A percentile compares a stretch with the other conserved stretches of the same genome.
These are phyloP conservation scores for Agrochola macilenta DNA, from an alignment of 2,888 invertebrate species.

Conservation along the genomic window DNA sequence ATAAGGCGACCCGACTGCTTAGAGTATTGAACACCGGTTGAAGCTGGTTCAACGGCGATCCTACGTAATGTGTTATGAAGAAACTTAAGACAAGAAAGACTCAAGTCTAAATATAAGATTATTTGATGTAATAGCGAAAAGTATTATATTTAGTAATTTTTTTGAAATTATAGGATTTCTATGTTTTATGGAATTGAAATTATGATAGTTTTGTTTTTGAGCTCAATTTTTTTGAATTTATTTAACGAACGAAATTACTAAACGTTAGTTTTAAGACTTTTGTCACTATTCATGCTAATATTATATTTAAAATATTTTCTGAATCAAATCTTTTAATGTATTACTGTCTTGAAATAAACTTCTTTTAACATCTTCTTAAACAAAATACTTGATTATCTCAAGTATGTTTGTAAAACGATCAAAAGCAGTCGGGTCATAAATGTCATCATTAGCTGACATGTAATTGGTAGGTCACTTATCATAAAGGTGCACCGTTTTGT, in stretches of 20 bases:
- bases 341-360: slow-evolving; percentile 38
- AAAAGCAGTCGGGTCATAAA: slow-evolving; percentile 64
- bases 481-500: slow-evolving; percentile 53
- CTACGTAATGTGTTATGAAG: slow-evolving; percentile 20
- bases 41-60: slow-evolving; percentile 24
- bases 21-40: slow-evolving; percentile 33
- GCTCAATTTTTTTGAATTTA: slow-evolving; percentile 64
- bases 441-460: slow-evolving; percentile 48
- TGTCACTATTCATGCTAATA: slow-evolving; percentile 38
- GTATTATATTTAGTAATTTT: slow-evolving; percentile 64
- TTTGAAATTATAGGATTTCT: slow-evolving; percentile 53
- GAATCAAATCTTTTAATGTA: slow-evolving; percentile 31
- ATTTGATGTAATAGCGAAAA: slow-evolving; percentile 46
- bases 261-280: slow-evolving; percentile 57
- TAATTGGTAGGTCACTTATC: slow-evolving; percentile 43
- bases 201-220: slow-evolving; percentile 56
- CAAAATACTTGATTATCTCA: slow-evolving; percentile 39
- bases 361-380: slow-evolving; percentile 23
- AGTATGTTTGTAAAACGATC: slow-evolving; percentile 43
- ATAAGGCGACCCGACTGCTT: slow-evolving; percentile 64
- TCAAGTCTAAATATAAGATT: slow-evolving; percentile 41
- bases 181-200: slow-evolving; percentile 65
- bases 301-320: slow-evolving; percentile 15
- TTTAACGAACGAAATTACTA: slow-evolving; percentile 49
- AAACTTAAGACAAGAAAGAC: slow-evolving; percentile 31